phyloP scores from a whole-genome alignment of 2,888 invertebrate species.

The Sisyra terminalis region DNA sequence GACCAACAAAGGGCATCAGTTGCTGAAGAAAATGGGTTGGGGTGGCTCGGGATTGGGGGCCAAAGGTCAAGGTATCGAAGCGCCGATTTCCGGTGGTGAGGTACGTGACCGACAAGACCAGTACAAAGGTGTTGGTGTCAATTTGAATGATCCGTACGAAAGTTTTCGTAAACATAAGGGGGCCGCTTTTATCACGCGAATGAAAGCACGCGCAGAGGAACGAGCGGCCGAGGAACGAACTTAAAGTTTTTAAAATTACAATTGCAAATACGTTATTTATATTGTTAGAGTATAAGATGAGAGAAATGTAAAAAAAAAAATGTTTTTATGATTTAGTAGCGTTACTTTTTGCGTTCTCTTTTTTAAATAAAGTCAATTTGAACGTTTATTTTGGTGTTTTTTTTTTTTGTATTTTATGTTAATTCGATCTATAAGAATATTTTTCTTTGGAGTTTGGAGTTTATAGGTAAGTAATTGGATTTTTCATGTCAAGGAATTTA shows the following conservation, averaged over 20 bases:
- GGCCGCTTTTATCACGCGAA: constrained; percentile 83
- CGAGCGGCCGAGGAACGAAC: constrained; percentile 21
- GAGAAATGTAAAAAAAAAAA: constrained; percentile 8
- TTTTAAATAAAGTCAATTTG: constrained; percentile 1
- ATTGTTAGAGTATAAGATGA: no score
- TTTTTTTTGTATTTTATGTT: no score
- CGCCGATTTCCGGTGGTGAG: constrained; percentile 84
- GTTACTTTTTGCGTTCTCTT: constrained; percentile 9
- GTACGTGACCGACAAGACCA: constrained; percentile 82
- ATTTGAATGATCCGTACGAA: constrained; percentile 89
- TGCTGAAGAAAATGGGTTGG: constrained; percentile 98
- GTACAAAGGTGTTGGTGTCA: constrained; percentile 89
- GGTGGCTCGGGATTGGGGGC: constrained; percentile 86
- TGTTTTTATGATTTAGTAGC: constrained; percentile 10
- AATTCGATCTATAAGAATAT: no score
- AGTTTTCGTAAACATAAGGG: constrained; percentile 94
- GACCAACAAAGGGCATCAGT: constrained; percentile 91
- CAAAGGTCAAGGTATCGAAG: constrained; percentile 88
- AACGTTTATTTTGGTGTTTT: neutral
- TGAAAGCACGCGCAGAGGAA: constrained; percentile 81
- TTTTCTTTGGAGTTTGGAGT: no score
- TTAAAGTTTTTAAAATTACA: neutral
- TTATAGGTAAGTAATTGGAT: no score
- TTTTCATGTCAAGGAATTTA: no score
- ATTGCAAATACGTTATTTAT: neutral